phyloP scores from a whole-genome alignment of 2,797 vertebrate species.

The Myripristis jacobus region DNA sequence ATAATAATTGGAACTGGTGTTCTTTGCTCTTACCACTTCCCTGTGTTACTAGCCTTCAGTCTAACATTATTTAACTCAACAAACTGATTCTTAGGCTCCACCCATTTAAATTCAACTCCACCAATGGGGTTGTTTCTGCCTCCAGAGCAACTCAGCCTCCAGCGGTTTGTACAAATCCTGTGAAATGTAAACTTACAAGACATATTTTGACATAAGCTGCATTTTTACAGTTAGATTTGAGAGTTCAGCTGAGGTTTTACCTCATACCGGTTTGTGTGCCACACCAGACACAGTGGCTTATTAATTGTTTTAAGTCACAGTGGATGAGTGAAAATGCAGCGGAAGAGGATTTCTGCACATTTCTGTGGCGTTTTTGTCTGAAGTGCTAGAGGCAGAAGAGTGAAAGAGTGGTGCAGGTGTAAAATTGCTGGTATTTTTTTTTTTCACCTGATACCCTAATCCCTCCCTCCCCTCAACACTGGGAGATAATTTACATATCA shows the following conservation, averaged over 20 bases:
- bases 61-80: too few relatives aligned
- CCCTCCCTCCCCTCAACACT: slow-evolving; percentile 12
- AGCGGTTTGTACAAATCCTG: too few relatives aligned
- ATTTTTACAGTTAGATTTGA: slow-evolving; percentile 3
- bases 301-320: slow-evolving; percentile 46
- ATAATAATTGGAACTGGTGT: too few relatives aligned
- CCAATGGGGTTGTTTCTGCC: too few relatives aligned
- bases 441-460: neutral
- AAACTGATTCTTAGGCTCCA: too few relatives aligned
- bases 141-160: too few relatives aligned
- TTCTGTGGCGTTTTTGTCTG: slow-evolving; percentile 15
- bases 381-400: slow-evolving; percentile 21
- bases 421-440: slow-evolving; percentile 41
- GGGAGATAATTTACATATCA: slow-evolving; percentile 56
- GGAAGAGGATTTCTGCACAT: slow-evolving; percentile 24
- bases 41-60: too few relatives aligned
- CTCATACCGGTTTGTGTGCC: slow-evolving; percentile 18
- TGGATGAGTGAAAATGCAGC: slow-evolving; percentile 47
- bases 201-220: neutral
- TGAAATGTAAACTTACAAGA: too few relatives aligned
- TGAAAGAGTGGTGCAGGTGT: slow-evolving; percentile 49
- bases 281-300: slow-evolving; percentile 29
- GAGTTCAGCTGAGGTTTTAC: slow-evolving; percentile 18
- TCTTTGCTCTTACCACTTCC: too few relatives aligned
- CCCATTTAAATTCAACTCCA: too few relatives aligned